Evolutionary conservation across 2,113 vertebrate species (phyloP), one percentile per base, ranked within the genome.

Genomic region (Alethe castanea): DNA sequence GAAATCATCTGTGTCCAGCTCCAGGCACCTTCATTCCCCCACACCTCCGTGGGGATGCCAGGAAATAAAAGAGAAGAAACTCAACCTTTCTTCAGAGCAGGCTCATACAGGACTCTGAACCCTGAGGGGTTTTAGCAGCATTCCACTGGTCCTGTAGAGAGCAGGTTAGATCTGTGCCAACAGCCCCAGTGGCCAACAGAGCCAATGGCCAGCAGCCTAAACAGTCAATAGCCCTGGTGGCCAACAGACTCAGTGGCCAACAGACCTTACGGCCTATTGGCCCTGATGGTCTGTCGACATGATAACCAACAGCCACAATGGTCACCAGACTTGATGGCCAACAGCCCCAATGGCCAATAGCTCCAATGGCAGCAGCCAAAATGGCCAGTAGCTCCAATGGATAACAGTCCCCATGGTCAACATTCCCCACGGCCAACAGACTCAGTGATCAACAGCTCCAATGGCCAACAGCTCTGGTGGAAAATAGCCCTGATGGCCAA

Each of bases 401-500:
- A 47, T 47, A 47, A 47, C 45, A 47, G 6, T 47, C 22, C 22
- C 45, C 45, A 48, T 48, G 22, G 47, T 8, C 47, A 47, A 48
- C 22, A 48, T 23, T 24, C 47, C 12, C 12, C 22, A 48, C 12
- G 23, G 12, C 23, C 22, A 48, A 24, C 47, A 48, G 47, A 48
- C 12, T 47, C 45, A 23, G 6, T 48, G 47, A 48, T 48, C n/a
- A 65, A 53, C 6, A 53, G 6, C 0, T 3, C 2, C 5, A 6
- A 12, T 38, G 48, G 42, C 42, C 42, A 42, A 17, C 42, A 42
- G 42, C 42, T 7, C 42, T 17, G 14, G 7, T 7, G 42, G 42
- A 40, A n/a, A 36, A 52, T 7, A 16, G 29, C 0, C 1, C 12
- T 6, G 1, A 5, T 6, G 14, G 7, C 1, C 24, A 45, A 45